Conservation (phyloP, 2,797 vertebrate species). For the Cichlasoma orientale region DNA sequence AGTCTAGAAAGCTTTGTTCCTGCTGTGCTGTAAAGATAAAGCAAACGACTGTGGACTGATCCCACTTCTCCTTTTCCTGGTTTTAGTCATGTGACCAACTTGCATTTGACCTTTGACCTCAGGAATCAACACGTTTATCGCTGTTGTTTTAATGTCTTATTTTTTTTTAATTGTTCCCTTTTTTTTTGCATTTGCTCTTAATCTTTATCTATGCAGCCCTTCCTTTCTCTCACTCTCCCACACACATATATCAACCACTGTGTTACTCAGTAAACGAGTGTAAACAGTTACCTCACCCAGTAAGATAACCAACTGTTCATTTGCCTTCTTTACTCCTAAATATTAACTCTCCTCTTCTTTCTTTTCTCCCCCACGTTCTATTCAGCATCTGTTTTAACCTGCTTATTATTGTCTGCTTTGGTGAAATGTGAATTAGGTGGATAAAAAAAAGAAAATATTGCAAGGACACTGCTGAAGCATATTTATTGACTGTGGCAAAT, state of each 20-base stretch:
- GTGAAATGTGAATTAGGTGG: not conserved
- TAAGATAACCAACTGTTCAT: constrained; percentile 52
- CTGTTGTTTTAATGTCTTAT: not conserved
- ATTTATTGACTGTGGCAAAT: constrained; percentile 33
- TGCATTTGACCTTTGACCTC: constrained; percentile 63
- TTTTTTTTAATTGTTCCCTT: not conserved
- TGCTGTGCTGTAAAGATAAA: not conserved
- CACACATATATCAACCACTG: constrained; percentile 12
- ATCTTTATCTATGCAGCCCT: not conserved
- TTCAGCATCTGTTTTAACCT: not conserved
- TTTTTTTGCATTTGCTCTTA: not conserved
- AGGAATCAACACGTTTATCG: not conserved
- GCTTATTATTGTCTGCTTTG: not conserved
- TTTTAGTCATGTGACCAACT: constrained; percentile 61
- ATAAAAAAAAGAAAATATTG: not conserved
- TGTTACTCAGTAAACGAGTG: constrained; percentile 48
- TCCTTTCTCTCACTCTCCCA: not conserved
- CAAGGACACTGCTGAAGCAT: not conserved
- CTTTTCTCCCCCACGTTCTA: not conserved
- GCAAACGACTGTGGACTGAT: constrained; percentile 16
- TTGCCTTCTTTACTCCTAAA: constrained; percentile 39
- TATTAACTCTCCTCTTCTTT: not conserved
- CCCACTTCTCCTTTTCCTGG: constrained; percentile 62
- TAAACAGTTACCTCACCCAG: constrained; percentile 44
- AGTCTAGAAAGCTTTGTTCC: constrained; percentile 2